Evolutionary conservation across 1,140 invertebrate species (phyloP), one percentile per base, ranked within the genome.

Genomic region (Drosophila sp.): DNA sequence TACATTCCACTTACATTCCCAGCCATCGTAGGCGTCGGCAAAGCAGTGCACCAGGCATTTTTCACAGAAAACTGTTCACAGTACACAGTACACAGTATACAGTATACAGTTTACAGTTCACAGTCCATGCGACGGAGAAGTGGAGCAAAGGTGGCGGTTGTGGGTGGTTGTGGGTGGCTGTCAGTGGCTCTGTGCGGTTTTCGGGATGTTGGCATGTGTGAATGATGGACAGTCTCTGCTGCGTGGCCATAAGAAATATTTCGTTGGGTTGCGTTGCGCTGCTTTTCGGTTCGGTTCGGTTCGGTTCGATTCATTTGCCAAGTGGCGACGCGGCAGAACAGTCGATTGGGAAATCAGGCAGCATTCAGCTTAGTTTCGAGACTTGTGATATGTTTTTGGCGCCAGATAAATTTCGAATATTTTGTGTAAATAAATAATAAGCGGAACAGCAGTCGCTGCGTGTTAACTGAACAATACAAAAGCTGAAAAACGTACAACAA

Each of bases 391-490:
- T 63, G 65, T 75, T 75, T 71, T 64, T 75, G 72, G 72, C 66
- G 72, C 58, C 66, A 64, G 62, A 72, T 72, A 72, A 58, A 72
- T 74, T 56, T 38, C 48, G 18, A 53, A 66, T 21, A 36, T 54
- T 64, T 71, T 46, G 72, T 74, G 18, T 74, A 74, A 74, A 74
- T 70, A 74, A 74, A 70, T 63, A 67, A 43, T 50, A 50, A 50
- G 21, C 45, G n/a, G 2, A 16, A n/a, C 45, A 46, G 46, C 63
- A 25, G 41, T 13, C 41, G 13, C 32, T 16, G 56, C 27, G 45
- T 46, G 46, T 58, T 69, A 41, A 25, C 45, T 58, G 34, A 67
- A 59, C 54, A 67, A 53, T 27, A 27, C 41, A 21, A 21, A 21
- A 21, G 21, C 21, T 4, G 11, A 5, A 38, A 38, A 38, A 3